These are phyloP conservation scores for Pristionchus exspectatus DNA, from an alignment of 2,888 invertebrate genomes.

Conservation along the genomic window DNA sequence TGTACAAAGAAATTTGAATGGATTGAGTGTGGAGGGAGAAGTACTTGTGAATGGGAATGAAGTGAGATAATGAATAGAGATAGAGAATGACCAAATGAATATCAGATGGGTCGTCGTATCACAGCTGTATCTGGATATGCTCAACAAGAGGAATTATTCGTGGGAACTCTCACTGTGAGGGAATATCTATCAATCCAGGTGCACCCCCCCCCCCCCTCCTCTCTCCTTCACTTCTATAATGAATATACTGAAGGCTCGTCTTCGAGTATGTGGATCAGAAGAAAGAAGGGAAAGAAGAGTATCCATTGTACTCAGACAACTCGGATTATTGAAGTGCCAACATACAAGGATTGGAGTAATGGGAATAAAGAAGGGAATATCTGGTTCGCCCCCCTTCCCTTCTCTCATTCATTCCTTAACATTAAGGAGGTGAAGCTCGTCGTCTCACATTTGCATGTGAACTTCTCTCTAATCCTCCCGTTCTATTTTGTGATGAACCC, in stretches of 20 bases:
- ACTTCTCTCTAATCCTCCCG: slow-evolving; percentile 88
- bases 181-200: slow-evolving; percentile 80
- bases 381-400: slow-evolving; percentile 60
- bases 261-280: slow-evolving; percentile 84
- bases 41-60: slow-evolving; percentile 72
- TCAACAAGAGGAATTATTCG: slow-evolving; percentile 78
- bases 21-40: slow-evolving; percentile 77
- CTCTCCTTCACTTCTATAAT: background rate
- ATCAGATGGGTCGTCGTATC: slow-evolving; percentile 68
- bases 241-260: slow-evolving; percentile 60
- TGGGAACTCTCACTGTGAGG: slow-evolving; percentile 77
- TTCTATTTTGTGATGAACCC: slow-evolving; percentile 97
- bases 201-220: background rate
- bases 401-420: background rate
- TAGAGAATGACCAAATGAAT: background rate
- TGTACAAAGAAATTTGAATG: slow-evolving; percentile 79
- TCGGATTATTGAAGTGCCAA: slow-evolving; percentile 91
- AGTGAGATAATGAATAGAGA: slow-evolving; percentile 50
- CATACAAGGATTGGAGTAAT: slow-evolving; percentile 92
- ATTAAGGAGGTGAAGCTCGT: slow-evolving; percentile 85
- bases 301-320: slow-evolving; percentile 86
- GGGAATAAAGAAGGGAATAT: slow-evolving; percentile 84
- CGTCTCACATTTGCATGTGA: slow-evolving; percentile 92
- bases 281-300: slow-evolving; percentile 80
- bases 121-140: slow-evolving; percentile 75